A percentile compares a stretch with the other conserved stretches of the same genome.
Evolutionary conservation across 2,113 vertebrate genomes (phyloP).

Genomic region (Meriones unguiculatus): DNA sequence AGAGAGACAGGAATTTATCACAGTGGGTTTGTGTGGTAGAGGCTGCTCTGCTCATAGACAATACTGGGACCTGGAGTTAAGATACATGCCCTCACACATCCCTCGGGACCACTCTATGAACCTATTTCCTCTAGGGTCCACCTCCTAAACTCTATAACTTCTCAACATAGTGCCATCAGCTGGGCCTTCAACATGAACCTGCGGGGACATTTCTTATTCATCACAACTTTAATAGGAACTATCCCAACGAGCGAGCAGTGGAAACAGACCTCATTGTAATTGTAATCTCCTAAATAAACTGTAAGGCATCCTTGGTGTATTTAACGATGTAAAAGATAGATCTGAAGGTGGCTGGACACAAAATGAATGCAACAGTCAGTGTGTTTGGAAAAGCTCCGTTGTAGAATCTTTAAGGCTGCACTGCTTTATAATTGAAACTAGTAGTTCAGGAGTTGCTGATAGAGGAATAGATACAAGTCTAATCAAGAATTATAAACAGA

Average conservation of each 20-base stretch:
- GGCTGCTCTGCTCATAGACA: neutral
- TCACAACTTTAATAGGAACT: neutral
- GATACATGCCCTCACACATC: neutral
- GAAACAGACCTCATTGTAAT: neutral
- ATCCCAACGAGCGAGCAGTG: neutral
- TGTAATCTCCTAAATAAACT: neutral
- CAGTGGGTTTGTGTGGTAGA: neutral
- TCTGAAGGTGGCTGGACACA: neutral
- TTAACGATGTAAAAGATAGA: neutral
- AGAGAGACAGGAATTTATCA: neutral
- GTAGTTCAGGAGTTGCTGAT: neutral
- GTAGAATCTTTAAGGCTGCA: neutral
- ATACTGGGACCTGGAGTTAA: neutral
- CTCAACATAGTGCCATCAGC: neutral
- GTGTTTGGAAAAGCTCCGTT: conserved; percentile 44
- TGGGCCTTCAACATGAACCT: neutral
- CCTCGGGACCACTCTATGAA: neutral
- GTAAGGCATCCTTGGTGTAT: neutral
- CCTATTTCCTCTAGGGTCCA: neutral
- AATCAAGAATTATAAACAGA: conserved; percentile 7
- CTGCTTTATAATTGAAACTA: conserved; percentile 6
- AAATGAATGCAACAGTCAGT: neutral
- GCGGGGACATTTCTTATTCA: neutral
- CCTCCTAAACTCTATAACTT: neutral
- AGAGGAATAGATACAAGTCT: neutral